Conservation (phyloP, 2,888 invertebrate species). For the Gasteruption jaculator region DNA sequence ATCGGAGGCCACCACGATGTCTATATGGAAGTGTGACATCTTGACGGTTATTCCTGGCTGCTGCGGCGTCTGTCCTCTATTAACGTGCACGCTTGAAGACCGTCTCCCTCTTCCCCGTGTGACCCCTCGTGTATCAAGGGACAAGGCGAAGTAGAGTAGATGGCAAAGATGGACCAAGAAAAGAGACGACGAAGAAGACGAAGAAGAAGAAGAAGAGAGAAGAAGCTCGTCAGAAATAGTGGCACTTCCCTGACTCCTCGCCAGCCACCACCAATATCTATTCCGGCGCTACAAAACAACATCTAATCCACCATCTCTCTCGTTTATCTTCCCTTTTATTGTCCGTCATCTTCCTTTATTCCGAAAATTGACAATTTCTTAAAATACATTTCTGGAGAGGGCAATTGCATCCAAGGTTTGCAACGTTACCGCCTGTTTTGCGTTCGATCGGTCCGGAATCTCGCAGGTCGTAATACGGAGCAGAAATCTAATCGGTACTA, state of each 20-base stretch:
- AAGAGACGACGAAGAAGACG: slow-evolving; percentile 8
- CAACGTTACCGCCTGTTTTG: no score
- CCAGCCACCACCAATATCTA: slow-evolving; percentile 57
- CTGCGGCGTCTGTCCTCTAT: slow-evolving; percentile 39
- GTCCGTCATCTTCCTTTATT: no score
- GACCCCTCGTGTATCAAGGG: slow-evolving; percentile 15
- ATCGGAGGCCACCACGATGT: slow-evolving; percentile 32
- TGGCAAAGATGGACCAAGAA: slow-evolving; percentile 6
- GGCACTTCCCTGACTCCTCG: slow-evolving; percentile 49
- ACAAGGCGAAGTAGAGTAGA: slow-evolving; percentile 15
- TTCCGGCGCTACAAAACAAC: slow-evolving; percentile 52
- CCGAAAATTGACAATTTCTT: no score
- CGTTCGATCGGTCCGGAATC: no score
- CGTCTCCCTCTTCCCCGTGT: slow-evolving; percentile 19
- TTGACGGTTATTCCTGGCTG: slow-evolving; percentile 49
- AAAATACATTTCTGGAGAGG: no score
- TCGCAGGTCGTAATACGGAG: no score
- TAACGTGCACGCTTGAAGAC: slow-evolving; percentile 32
- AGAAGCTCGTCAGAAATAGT: slow-evolving; percentile 52
- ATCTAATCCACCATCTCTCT: slow-evolving; percentile 19
- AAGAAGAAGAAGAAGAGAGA: slow-evolving; percentile 20
- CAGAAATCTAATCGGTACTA: no score
- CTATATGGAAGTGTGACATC: slow-evolving; percentile 51
- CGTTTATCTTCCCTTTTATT: no score
- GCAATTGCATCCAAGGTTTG: no score